Evolutionary conservation across 2,113 vertebrate genomes (phyloP).

Genomic region (Emydocephalus ijimae): DNA sequence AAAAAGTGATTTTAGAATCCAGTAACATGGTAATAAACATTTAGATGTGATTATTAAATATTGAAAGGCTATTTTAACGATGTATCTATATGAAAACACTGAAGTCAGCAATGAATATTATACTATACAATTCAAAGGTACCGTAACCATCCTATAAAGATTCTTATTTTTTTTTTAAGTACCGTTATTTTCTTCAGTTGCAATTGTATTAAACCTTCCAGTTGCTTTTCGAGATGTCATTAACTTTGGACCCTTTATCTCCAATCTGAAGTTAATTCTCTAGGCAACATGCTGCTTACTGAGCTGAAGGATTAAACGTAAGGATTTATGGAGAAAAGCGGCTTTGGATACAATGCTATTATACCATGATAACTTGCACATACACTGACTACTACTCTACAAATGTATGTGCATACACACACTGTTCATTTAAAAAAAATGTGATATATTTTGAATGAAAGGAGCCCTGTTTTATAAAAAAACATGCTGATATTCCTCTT

Average conservation of each 20-base stretch:
- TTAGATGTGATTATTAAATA: not conserved
- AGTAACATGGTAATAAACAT: not conserved
- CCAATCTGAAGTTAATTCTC: slow-evolving; percentile 80
- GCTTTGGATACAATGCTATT: slow-evolving; percentile 78
- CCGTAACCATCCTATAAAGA: slow-evolving; percentile 43
- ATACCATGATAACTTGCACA: slow-evolving; percentile 75
- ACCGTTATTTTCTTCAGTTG: slow-evolving; percentile 49
- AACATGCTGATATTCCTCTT: slow-evolving; percentile 45
- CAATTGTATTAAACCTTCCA: slow-evolving; percentile 61
- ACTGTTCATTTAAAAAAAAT: slow-evolving; percentile 72
- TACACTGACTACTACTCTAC: slow-evolving; percentile 70
- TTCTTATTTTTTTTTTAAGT: slow-evolving; percentile 41
- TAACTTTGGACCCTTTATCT: slow-evolving; percentile 74
- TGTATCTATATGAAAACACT: not conserved
- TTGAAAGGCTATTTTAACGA: not conserved
- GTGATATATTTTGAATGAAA: slow-evolving; percentile 61
- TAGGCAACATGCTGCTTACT: slow-evolving; percentile 68
- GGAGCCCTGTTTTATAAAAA: slow-evolving; percentile 58
- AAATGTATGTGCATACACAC: slow-evolving; percentile 59
- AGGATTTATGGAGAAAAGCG: slow-evolving; percentile 80
- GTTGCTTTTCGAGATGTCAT: slow-evolving; percentile 66
- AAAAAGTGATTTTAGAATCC: slow-evolving; percentile 23
- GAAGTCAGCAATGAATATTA: not conserved
- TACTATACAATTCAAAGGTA: slow-evolving; percentile 24
- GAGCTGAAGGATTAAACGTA: slow-evolving; percentile 75